Conservation (phyloP, 2,888 invertebrate species). For the Cistogaster globosa region DNA sequence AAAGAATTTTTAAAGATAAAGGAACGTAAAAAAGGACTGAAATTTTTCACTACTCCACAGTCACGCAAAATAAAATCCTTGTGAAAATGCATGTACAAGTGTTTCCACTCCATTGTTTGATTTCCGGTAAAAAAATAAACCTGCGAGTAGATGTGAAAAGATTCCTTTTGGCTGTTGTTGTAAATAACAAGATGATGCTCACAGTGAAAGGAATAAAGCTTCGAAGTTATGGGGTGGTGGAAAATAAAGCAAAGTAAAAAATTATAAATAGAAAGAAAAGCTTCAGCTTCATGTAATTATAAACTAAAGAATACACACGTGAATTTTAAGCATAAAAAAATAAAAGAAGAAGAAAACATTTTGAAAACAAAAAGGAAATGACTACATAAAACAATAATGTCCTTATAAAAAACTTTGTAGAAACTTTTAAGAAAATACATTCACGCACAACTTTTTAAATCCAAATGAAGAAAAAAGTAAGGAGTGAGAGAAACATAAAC, state of each 20-base stretch:
- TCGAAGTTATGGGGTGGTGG: neutral
- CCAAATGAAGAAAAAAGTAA: constrained; percentile 17
- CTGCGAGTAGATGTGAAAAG: constrained; percentile 11
- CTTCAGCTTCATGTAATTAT: constrained; percentile 64
- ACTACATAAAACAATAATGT: constrained; percentile 23
- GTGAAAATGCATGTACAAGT: constrained; percentile 55
- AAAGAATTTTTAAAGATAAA: too few species aligned
- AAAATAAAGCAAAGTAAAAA: too few species aligned
- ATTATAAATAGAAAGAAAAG: constrained; percentile 26
- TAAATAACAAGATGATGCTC: constrained; percentile 25
- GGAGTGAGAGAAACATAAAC: neutral
- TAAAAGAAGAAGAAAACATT: constrained; percentile 16
- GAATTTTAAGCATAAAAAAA: constrained; percentile 56
- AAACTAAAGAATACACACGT: constrained; percentile 57
- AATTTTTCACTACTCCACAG: constrained; percentile 60
- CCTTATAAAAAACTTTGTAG: constrained; percentile 59
- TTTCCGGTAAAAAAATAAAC: constrained; percentile 51
- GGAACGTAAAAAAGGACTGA: constrained; percentile 7
- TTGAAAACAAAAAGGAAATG: constrained; percentile 30
- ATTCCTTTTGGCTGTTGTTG: constrained; percentile 26
- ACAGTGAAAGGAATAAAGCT: constrained; percentile 31
- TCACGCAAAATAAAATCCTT: constrained; percentile 62
- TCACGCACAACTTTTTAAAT: constrained; percentile 55
- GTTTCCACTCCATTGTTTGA: constrained; percentile 67
- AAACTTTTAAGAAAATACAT: constrained; percentile 65